Conservation (phyloP, 2,888 invertebrate species). For the Dione vanillae region DNA sequence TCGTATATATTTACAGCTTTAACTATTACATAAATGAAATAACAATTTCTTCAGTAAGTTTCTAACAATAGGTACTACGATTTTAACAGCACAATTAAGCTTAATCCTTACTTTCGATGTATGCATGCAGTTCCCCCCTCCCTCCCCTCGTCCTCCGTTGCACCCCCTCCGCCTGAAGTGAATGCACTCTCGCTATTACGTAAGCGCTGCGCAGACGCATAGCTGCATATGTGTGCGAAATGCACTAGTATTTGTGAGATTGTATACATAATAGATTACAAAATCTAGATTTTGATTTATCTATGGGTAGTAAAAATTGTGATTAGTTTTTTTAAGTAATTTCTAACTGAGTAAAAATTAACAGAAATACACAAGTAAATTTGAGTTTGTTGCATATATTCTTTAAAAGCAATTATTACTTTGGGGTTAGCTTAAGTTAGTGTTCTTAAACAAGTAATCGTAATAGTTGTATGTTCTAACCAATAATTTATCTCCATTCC, state of each 20-base stretch:
- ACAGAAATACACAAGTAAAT: no score
- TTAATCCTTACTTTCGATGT: constrained; percentile 44
- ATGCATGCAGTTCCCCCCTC: constrained; percentile 54
- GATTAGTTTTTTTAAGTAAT: no score
- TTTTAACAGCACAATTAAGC: constrained; percentile 42
- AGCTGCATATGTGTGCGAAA: constrained; percentile 53
- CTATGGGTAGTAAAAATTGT: neutral
- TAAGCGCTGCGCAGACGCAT: constrained; percentile 63
- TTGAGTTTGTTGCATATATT: no score
- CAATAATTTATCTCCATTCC: no score
- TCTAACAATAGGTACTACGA: constrained; percentile 19
- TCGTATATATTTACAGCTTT: neutral
- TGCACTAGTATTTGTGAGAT: constrained; percentile 37
- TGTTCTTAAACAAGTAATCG: no score
- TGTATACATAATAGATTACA: constrained; percentile 21
- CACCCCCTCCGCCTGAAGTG: constrained; percentile 58
- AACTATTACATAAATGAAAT: constrained; percentile 16
- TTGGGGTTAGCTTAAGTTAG: no score
- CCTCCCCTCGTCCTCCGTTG: constrained; percentile 49
- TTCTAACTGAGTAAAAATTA: no score
- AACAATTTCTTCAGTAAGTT: constrained; percentile 3
- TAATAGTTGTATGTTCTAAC: no score
- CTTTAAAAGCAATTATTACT: no score
- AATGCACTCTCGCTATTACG: constrained; percentile 81
- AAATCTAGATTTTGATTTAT: constrained; percentile 13